These are phyloP conservation scores for Mesoclemmys tuberculata DNA, from an alignment of 2,113 vertebrate species.

Conservation along the genomic window DNA sequence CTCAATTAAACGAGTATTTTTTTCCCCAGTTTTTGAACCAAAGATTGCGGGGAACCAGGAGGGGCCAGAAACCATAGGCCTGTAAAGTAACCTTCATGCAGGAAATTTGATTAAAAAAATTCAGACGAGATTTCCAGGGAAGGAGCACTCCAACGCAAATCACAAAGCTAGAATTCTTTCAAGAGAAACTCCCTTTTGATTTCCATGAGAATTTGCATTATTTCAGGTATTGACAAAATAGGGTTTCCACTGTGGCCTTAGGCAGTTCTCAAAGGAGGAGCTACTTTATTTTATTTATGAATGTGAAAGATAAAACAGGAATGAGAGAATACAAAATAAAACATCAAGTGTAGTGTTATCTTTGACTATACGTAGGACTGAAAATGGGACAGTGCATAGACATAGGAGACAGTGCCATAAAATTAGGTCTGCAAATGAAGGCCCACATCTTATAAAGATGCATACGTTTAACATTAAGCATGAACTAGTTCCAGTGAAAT, in stretches of 20 bases:
- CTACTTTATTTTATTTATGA: neutral
- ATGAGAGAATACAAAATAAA: conserved; percentile 10
- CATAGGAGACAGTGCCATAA: neutral
- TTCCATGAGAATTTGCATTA: neutral
- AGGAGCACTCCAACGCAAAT: neutral
- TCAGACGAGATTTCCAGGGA: neutral
- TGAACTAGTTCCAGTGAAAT: conserved; percentile 39
- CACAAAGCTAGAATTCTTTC: neutral
- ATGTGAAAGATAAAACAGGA: neutral
- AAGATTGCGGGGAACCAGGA: neutral
- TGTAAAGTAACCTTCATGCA: neutral
- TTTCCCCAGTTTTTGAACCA: neutral
- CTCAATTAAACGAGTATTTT: neutral
- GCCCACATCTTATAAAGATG: neutral
- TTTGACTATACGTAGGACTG: neutral
- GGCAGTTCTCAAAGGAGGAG: neutral
- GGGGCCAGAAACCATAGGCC: neutral
- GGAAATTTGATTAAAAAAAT: neutral
- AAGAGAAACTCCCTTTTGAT: neutral
- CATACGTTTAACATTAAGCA: conserved; percentile 38
- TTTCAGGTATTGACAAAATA: conserved; percentile 18
- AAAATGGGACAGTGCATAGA: neutral
- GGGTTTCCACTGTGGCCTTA: neutral
- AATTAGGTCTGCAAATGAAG: conserved; percentile 44
- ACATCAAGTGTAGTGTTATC: neutral